A percentile compares a stretch with the other conserved stretches of the same genome.
Evolutionary conservation across 2,113 vertebrate species (phyloP).

Genomic region (Actenoides lindsayi): DNA sequence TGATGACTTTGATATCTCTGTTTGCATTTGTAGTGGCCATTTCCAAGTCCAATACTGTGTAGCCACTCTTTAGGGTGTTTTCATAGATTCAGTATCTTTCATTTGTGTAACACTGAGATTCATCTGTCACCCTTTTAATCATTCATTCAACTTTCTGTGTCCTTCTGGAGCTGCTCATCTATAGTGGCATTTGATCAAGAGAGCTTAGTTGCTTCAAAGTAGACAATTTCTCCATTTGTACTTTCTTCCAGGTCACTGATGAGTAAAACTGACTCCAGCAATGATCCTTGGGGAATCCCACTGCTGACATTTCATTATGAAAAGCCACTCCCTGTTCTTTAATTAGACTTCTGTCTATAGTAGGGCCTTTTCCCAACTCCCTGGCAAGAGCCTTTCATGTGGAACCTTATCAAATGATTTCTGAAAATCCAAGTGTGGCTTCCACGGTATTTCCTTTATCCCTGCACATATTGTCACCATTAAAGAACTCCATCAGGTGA

Average conservation of each 20-base stretch:
- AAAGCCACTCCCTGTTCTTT: not conserved
- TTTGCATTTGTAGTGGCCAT: not conserved
- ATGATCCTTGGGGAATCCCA: not conserved
- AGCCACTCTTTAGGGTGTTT: not conserved
- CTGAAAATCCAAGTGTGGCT: not conserved
- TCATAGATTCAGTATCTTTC: not conserved
- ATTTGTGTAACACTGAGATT: not conserved
- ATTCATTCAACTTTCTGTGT: not conserved
- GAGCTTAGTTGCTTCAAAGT: not conserved
- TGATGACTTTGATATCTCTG: not conserved
- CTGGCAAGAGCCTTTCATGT: not conserved
- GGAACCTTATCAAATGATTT: not conserved
- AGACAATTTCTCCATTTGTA: not conserved
- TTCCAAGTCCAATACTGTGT: accelerated
- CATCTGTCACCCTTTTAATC: not conserved
- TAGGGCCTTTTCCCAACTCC: not conserved
- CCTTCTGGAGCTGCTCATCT: not conserved
- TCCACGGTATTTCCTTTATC: not conserved
- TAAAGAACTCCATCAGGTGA: not conserved
- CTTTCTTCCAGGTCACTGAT: not conserved
- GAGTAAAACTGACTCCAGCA: not conserved
- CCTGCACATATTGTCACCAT: not conserved
- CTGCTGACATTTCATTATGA: not conserved
- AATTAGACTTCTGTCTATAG: not conserved
- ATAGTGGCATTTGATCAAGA: not conserved